Percentiles rank a stretch among this genome's conserved stretches.
phyloP scores from a whole-genome alignment of 2,888 invertebrate species.

The Camptogramma bilineatum region DNA sequence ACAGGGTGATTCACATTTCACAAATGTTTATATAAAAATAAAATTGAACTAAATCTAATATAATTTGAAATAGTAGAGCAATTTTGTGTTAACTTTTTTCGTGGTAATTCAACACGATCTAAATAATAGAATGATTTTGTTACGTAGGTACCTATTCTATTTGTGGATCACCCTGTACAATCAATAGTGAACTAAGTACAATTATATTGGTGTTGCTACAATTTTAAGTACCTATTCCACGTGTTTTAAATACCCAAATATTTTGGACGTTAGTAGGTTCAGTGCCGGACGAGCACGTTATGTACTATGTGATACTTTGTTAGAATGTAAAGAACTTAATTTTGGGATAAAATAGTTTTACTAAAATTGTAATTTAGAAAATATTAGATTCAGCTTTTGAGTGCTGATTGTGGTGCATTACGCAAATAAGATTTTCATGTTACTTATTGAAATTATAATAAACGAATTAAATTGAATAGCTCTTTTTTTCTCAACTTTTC shows the following conservation, averaged over 20 bases:
- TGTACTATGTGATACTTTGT: conserved; percentile 12
- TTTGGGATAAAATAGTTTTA: conserved; percentile 11
- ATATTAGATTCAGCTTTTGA: conserved; percentile 5
- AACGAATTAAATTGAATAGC: conserved; percentile 2
- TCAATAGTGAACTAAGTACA: background rate
- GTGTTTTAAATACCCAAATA: background rate
- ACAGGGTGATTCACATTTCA: too few relatives aligned
- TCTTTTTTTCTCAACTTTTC: background rate
- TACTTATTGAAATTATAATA: conserved; percentile 15
- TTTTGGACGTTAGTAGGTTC: background rate
- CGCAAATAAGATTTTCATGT: conserved; percentile 9
- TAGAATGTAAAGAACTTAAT: conserved; percentile 1
- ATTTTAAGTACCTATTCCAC: background rate
- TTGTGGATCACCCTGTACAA: background rate
- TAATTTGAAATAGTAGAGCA: too few relatives aligned
- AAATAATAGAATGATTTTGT: background rate
- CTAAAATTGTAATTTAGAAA: conserved; percentile 17
- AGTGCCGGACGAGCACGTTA: background rate
- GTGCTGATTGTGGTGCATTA: conserved; percentile 5
- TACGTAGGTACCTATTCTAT: background rate
- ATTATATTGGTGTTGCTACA: background rate
- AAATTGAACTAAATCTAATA: too few relatives aligned
- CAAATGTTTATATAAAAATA: too few relatives aligned
- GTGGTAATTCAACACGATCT: background rate
- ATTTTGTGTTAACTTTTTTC: too few relatives aligned